Evolutionary conservation across 2,113 vertebrate genomes (phyloP).

Genomic region (Ginglymostoma cirratum): DNA sequence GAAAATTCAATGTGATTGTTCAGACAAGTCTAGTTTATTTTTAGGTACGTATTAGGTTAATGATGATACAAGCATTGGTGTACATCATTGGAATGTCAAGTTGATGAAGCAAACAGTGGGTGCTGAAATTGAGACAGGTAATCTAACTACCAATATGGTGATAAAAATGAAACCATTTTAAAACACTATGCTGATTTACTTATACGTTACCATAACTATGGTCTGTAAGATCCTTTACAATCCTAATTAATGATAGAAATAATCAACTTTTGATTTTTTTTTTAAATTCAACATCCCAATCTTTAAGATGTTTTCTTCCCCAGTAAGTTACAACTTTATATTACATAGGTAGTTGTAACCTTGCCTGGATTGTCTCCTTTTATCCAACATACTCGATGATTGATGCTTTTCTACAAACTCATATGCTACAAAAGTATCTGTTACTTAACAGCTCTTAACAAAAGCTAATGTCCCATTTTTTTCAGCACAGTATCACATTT

Average conservation of each 20-base stretch:
- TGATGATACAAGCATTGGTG: neutral
- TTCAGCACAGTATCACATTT: constrained; percentile 18
- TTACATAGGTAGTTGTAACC: neutral
- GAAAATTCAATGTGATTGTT: neutral
- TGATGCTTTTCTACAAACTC: neutral
- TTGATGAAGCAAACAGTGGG: neutral
- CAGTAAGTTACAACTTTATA: neutral
- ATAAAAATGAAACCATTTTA: neutral
- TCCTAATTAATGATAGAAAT: neutral
- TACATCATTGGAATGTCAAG: neutral
- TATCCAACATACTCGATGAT: neutral
- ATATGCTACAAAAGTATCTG: neutral
- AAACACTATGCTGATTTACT: neutral
- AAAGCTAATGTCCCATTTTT: constrained; percentile 20
- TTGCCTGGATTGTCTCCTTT: neutral
- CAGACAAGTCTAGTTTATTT: neutral
- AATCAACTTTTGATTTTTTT: neutral
- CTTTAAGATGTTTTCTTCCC: neutral
- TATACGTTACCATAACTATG: neutral
- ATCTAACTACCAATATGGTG: neutral
- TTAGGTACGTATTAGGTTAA: neutral
- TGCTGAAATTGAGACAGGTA: neutral
- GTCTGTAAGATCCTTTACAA: neutral
- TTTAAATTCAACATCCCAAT: neutral
- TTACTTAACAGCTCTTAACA: neutral